Base-by-base conservation (phyloP, 2,797 vertebrate genomes). In the Menidia menidia region DNA sequence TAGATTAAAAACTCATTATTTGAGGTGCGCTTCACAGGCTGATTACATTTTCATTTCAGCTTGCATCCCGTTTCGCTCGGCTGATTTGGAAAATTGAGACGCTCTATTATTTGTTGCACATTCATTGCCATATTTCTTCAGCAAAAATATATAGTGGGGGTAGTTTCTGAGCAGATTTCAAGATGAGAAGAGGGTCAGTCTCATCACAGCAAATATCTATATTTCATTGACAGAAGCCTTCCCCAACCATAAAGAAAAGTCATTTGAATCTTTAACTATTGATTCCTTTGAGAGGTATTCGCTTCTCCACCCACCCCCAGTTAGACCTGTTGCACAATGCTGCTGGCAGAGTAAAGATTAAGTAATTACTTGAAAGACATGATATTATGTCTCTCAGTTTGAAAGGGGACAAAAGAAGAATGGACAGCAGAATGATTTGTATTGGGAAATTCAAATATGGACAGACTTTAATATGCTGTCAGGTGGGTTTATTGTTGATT, bases 231-330 rank as follows among this genome's bases (percentile, higher is more conserved):
- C 8, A 42, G 30, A 53, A 48, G 8, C 15, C 9, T n/a, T 33
- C 60, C 14, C 19, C 18, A 16, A 59, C 30, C 31, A 19, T 12
- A 67, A 7, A 30, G 44, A 44, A 60, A 60, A 44, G 15, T 51
- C 15, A 47, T 69, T 60, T 41, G n/a, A 75, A 64, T 6, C 31
- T 16, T 16, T n/a, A 25, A 41, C n/a, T 59, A 68, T 51, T 68
- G 62, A 77, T 75, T 68, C 4, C 18, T 58, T 45, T 32, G 69
- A n/a, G 65, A 60, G 64, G 56, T 45, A 35, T 62, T 33, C 56
- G 30, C n/a, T 35, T 60, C 16, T 3, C 11, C 56, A 69, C 60
- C 62, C 9, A 54, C 50, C 19, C 19, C 44, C 2, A 33, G 19
- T 10, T 8, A 35, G 33, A 33, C 42, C 11, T 67, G 8, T 61